Conservation (phyloP, 2,113 vertebrate species). For the Gasterosteus aculeatus region DNA sequence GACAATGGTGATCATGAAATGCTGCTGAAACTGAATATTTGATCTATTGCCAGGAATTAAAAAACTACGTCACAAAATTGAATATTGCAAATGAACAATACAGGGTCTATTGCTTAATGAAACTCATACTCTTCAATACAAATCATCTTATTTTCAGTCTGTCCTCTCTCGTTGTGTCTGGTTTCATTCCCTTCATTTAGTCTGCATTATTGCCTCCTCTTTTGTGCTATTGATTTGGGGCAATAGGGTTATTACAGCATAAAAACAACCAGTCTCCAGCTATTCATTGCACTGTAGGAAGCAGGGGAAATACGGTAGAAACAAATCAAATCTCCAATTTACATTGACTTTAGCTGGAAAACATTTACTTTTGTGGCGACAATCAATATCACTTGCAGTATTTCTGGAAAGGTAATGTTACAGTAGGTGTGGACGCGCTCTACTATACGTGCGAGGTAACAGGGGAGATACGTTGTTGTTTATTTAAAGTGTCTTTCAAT, state of each 20-base stretch:
- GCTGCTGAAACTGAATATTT: conserved; percentile 70
- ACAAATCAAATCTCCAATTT: conserved; percentile 64
- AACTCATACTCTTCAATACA: conserved; percentile 95
- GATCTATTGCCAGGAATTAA: conserved; percentile 55
- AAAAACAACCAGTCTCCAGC: conserved; percentile 87
- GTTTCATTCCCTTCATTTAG: conserved; percentile 92
- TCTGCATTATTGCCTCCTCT: conserved; percentile 90
- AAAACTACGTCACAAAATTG: conserved; percentile 83
- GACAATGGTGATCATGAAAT: conserved; percentile 38
- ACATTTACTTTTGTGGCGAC: conserved; percentile 89
- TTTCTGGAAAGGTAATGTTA: conserved; percentile 90
- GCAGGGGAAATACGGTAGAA: conserved; percentile 32
- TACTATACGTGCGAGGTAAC: conserved; percentile 70
- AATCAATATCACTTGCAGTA: conserved; percentile 88
- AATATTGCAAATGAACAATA: conserved; percentile 86
- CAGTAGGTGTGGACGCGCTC: conserved; percentile 80
- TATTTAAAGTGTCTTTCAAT: conserved; percentile 8
- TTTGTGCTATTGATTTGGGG: conserved; percentile 94
- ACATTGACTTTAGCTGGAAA: conserved; percentile 90
- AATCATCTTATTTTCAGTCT: conserved; percentile 87
- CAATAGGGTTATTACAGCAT: conserved; percentile 94
- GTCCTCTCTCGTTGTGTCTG: conserved; percentile 81
- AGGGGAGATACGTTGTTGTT: conserved; percentile 18
- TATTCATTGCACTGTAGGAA: conserved; percentile 82
- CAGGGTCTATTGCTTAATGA: conserved; percentile 87